These are phyloP conservation scores for Mechanitis mazaeus DNA, from an alignment of 2,888 invertebrate genomes.

Conservation along the genomic window DNA sequence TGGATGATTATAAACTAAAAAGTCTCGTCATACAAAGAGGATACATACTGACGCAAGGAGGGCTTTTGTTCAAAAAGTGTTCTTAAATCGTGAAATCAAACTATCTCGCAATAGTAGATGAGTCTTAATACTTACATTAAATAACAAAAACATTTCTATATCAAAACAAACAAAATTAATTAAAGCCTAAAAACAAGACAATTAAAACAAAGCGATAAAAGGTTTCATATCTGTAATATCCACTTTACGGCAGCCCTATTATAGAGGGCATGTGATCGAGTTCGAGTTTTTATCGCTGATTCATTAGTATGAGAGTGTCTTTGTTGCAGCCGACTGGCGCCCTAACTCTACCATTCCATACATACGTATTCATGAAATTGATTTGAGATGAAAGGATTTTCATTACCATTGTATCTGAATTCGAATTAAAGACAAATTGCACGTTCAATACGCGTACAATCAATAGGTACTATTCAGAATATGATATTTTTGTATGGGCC, in stretches of 20 bases:
- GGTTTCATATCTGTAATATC: constrained; percentile 6
- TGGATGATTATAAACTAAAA: too few species aligned
- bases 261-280: constrained; percentile 60
- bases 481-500: constrained; percentile 31
- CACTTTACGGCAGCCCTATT: constrained; percentile 47
- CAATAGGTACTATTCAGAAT: constrained; percentile 33
- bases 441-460: constrained; percentile 36
- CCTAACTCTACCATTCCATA: constrained; percentile 39
- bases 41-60: too few species aligned
- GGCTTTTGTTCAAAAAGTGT: too few species aligned
- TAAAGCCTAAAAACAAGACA: not conserved
- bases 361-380: constrained; percentile 55
- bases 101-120: too few species aligned
- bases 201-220: constrained; percentile 3
- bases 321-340: constrained; percentile 55
- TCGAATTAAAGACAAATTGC: constrained; percentile 43
- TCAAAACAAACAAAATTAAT: not conserved
- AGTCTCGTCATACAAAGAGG: too few species aligned
- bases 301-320: constrained; percentile 74
- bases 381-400: constrained; percentile 57
- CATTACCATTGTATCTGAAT: constrained; percentile 38
- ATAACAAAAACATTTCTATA: not conserved
- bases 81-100: too few species aligned
- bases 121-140: not conserved
- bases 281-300: constrained; percentile 72